A percentile compares a stretch with the other conserved stretches of the same genome.
Evolutionary conservation across 2,797 vertebrate species (phyloP).

Genomic region (Dermochelys coriacea): DNA sequence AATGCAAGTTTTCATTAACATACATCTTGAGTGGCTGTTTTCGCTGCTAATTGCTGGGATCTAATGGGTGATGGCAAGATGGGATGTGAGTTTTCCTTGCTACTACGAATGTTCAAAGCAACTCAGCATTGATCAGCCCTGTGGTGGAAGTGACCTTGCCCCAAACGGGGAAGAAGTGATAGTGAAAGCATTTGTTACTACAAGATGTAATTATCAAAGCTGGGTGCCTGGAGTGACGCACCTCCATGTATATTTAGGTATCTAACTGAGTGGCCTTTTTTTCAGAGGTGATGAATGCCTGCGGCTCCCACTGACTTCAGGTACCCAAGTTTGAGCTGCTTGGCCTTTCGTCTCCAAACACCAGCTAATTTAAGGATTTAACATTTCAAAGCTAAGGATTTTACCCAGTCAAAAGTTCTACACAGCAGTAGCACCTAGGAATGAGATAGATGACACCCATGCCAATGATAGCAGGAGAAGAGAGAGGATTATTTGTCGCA

Average conservation of each 20-base stretch:
- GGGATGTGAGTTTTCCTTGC: neutral
- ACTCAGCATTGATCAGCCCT: neutral
- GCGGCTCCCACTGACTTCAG: constrained; percentile 46
- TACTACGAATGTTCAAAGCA: neutral
- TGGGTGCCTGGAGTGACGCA: neutral
- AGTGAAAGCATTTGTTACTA: neutral
- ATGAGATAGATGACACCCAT: constrained; percentile 28
- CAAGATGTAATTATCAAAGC: neutral
- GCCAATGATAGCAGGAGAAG: constrained; percentile 52
- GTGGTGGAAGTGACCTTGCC: neutral
- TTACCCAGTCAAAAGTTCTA: constrained; percentile 62
- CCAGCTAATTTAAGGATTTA: constrained; percentile 66
- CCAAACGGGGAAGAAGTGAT: neutral
- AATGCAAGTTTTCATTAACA: neutral
- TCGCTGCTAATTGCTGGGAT: neutral
- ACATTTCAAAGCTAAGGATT: constrained; percentile 65
- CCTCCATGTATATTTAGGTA: constrained; percentile 36
- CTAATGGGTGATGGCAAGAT: neutral
- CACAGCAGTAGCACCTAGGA: constrained; percentile 53
- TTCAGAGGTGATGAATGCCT: constrained; percentile 46
- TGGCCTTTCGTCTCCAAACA: constrained; percentile 68
- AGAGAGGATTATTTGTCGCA: constrained; percentile 46
- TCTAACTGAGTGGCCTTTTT: constrained; percentile 33
- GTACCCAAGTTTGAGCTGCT: constrained; percentile 54
- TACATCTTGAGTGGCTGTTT: neutral